phyloP scores from a whole-genome alignment of 2,797 vertebrate genomes.

The Rhinichthys osculus region DNA sequence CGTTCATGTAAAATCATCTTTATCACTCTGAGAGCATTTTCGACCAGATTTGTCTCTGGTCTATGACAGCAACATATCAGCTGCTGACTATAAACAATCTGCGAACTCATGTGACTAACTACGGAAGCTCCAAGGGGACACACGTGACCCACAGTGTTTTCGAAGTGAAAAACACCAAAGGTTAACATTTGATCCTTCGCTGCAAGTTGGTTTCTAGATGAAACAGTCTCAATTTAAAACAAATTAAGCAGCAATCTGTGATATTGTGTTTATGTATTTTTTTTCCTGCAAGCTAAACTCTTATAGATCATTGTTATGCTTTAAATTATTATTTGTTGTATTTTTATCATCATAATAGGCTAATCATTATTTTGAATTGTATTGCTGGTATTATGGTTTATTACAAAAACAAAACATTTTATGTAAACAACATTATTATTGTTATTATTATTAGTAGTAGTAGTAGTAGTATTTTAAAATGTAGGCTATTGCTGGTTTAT shows the following conservation, averaged over 20 bases:
- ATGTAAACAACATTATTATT: neutral
- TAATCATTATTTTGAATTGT: neutral
- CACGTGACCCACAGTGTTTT: neutral
- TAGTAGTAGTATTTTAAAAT: no score
- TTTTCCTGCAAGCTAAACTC: neutral
- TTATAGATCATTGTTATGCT: neutral
- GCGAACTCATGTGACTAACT: constrained; percentile 71
- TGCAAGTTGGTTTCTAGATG: neutral
- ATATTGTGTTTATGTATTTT: neutral
- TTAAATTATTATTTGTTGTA: neutral
- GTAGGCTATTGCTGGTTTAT: neutral
- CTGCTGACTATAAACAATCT: constrained; percentile 21
- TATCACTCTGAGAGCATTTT: neutral
- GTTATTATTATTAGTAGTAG: no score
- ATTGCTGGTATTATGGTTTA: neutral
- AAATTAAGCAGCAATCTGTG: neutral
- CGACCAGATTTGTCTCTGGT: neutral
- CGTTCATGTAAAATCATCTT: neutral
- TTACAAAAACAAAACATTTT: neutral
- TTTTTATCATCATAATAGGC: neutral
- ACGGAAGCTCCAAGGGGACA: constrained; percentile 72
- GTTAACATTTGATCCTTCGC: neutral
- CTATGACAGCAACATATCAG: neutral
- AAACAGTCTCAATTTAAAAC: neutral
- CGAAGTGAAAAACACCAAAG: neutral